Evolutionary conservation across 1,140 invertebrate genomes (phyloP), one percentile per base, ranked within the genome.

Genomic region (Brachionus sp.): DNA sequence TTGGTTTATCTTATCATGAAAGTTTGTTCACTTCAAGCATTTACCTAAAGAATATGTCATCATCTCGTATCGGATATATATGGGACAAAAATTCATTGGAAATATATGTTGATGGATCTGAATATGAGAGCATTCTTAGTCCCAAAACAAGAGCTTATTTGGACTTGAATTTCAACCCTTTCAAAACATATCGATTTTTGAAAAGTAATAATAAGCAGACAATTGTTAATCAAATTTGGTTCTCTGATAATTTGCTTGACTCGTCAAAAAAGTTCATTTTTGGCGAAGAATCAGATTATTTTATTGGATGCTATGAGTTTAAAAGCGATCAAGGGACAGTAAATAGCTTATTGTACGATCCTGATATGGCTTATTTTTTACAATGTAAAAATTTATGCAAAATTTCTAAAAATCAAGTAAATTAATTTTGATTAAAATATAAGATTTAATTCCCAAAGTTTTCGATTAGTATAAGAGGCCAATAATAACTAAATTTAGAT

Each of bases 21-120:
- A 44, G 57, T 37, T 19, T 66, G 29, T 80, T 23, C 9, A 66
- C 19, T 39, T 13, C 77, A 13, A 80, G 25, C 25, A 75, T 75
- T 46, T 75, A 46, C 44, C 13, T 70, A 39, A 70, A 70, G 9
- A 12, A 70, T 39, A 25, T 23, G 19, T 75, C 70, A n/a, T 23
- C 42, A 25, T 3, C 39, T 46, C 16, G 70, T n/a, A 46, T 75
- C 2, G 70, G 70, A 29, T 75, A 25, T 16, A 33, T 75, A 19
- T 75, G 70, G 70, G 37, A 75, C 23, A 80, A 44, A 39, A 57
- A 57, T 5, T 33, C 50, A 62, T 29, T 80, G 4, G 35, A 62
- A 9, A 5, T 80, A 10, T 80, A 62, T 80, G 46, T 80, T 12
- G 77, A 80, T 80, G 77, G 77, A 37, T 25, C 29, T 62, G 19